Evolutionary conservation across 2,113 vertebrate species (phyloP), one percentile per base, ranked within the genome.

Genomic region (Phrynocephalus versicolor): DNA sequence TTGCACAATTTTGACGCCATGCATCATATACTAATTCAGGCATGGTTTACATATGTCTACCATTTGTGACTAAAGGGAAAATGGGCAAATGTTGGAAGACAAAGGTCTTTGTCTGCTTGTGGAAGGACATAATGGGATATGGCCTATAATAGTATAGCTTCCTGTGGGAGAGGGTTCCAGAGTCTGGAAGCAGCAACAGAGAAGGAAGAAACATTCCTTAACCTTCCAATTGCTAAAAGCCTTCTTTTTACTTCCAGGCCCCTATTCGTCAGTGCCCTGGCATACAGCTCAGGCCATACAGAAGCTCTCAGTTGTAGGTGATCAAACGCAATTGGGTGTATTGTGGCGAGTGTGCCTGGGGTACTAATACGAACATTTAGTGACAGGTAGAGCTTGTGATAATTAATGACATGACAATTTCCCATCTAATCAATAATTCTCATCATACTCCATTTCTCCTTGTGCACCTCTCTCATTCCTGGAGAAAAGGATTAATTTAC

Each of bases 21-120:
- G 6, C 8, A 19, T 45, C 57, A 15, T 55, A 37, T 27, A 41
- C 58, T 0, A 67, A 0, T 51, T 81, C 73, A 1, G 0, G 9
- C 25, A 55, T 2, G 3, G 1, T 1, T 1, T 62, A 18, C 33
- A 75, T 13, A 45, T 2, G 16, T 35, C 41, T 84, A 51, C 14
- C 67, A n/a, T 62, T 10, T 37, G 21, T 45, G 73, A 73, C 80
- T 6, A 35, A 72, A 85, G 51, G 25, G 21, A 57, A 23, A 21
- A 55, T 62, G n/a, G 13, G n/a, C n/a, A n/a, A n/a, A n/a, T n/a
- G n/a, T n/a, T n/a, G n/a, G n/a, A n/a, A n/a, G n/a, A n/a, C n/a
- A n/a, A n/a, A n/a, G n/a, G n/a, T n/a, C n/a, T n/a, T n/a, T n/a
- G n/a, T n/a, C n/a, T n/a, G n/a, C n/a, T n/a, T n/a, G n/a, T n/a